These are phyloP conservation scores for Electrona antarctica DNA, from an alignment of 2,113 vertebrate genomes.

Conservation along the genomic window DNA sequence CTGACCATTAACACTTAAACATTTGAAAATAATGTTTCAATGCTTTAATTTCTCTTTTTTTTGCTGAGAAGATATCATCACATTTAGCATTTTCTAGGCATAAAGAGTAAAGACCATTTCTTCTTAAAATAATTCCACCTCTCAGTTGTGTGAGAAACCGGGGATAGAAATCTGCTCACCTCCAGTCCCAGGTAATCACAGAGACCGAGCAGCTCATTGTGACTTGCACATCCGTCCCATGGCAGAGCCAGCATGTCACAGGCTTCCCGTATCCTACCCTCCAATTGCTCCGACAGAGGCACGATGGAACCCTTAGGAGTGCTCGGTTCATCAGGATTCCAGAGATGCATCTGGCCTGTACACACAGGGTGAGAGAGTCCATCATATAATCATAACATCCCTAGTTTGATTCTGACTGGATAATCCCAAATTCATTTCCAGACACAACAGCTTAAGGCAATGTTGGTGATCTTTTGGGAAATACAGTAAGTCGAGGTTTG, in stretches of 20 bases:
- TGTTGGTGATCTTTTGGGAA: too few relatives aligned
- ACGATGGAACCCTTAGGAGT: constrained; percentile 71
- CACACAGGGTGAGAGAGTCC: fast-evolving
- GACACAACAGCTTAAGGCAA: too few relatives aligned
- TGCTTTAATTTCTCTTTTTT: not conserved
- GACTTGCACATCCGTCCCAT: constrained; percentile 82
- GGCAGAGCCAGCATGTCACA: constrained; percentile 85
- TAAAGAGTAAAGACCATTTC: too few relatives aligned
- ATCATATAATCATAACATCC: not conserved
- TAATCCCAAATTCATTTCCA: too few relatives aligned
- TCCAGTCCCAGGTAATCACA: constrained; percentile 85
- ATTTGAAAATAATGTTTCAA: too few relatives aligned
- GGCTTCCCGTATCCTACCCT: constrained; percentile 85
- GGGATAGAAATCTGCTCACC: constrained; percentile 36
- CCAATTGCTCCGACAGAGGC: constrained; percentile 77
- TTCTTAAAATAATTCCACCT: not conserved
- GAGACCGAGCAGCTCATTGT: constrained; percentile 82
- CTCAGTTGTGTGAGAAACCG: not conserved
- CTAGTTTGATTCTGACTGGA: too few relatives aligned
- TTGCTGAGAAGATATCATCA: not conserved
- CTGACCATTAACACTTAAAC: too few relatives aligned
- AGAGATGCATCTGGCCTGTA: constrained; percentile 91
- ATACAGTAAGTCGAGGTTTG: too few relatives aligned
- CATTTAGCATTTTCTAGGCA: too few relatives aligned
- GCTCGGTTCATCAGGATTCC: constrained; percentile 92